These are phyloP conservation scores for Agrenia bidenticulata DNA, from an alignment of 2,888 invertebrate species.

Conservation along the genomic window DNA sequence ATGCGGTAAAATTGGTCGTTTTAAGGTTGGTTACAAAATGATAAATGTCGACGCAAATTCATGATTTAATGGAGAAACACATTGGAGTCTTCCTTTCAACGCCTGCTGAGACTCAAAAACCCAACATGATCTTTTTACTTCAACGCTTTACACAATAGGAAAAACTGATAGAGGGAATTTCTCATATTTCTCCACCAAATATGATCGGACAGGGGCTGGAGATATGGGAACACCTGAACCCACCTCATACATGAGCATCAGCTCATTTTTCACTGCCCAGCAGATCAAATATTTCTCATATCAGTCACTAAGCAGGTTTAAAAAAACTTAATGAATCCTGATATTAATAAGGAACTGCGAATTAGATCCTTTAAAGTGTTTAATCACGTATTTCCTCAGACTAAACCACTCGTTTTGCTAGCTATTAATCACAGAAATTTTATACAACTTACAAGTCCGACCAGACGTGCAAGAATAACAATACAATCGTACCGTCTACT, in stretches of 20 bases:
- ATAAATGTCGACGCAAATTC: conserved; percentile 53
- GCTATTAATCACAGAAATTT: too few species aligned
- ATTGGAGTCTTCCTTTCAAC: conserved; percentile 52
- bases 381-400: too few species aligned
- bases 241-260: background rate
- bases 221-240: conserved; percentile 14
- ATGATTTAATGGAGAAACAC: conserved; percentile 53
- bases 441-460: too few species aligned
- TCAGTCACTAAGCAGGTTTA: background rate
- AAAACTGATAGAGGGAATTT: background rate
- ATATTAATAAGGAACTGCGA: too few species aligned
- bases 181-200: conserved; percentile 13
- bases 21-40: conserved; percentile 52
- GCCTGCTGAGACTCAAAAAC: conserved; percentile 51
- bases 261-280: conserved; percentile 5
- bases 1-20: conserved; percentile 52
- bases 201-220: conserved; percentile 1
- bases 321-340: too few species aligned
- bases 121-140: conserved; percentile 31
- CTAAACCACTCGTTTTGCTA: too few species aligned
- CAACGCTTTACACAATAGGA: too few species aligned
- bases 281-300: background rate
- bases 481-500: too few species aligned
- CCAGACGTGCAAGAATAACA: too few species aligned
- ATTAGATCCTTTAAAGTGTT: too few species aligned